Conservation (phyloP, 2,888 invertebrate genomes). For the Plagodis pulveraria region DNA sequence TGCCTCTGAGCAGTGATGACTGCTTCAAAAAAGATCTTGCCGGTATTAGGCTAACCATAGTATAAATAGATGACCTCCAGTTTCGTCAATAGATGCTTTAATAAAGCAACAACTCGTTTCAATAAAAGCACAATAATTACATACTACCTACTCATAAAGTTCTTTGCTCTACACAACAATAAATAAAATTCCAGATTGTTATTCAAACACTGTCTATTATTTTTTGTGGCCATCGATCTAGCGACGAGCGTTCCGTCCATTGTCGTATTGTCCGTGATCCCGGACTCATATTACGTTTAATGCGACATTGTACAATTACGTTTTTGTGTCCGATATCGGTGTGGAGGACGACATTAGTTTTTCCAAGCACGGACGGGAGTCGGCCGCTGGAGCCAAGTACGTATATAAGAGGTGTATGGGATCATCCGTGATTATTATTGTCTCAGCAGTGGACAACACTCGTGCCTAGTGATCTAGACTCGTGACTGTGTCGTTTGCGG, state of each 20-base stretch:
- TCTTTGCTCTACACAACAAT: conserved; percentile 5
- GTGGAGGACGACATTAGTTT: conserved; percentile 67
- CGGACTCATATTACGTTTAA: conserved; percentile 74
- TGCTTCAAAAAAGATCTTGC: too few relatives aligned
- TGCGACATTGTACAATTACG: conserved; percentile 72
- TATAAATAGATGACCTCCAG: too few relatives aligned
- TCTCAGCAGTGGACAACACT: conserved; percentile 55
- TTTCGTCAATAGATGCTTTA: too few relatives aligned
- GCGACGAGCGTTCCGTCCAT: conserved; percentile 45
- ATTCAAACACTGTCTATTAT: conserved; percentile 11
- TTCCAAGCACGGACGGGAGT: conserved; percentile 73
- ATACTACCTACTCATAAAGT: background rate
- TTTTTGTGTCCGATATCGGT: conserved; percentile 33
- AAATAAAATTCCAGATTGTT: conserved; percentile 17
- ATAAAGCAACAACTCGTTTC: too few relatives aligned
- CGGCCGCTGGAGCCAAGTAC: conserved; percentile 44
- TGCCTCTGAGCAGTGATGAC: too few relatives aligned
- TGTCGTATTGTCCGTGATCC: conserved; percentile 57
- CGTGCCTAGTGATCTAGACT: conserved; percentile 69
- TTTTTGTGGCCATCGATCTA: conserved; percentile 57
- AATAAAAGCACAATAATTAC: too few relatives aligned
- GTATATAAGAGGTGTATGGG: conserved; percentile 60
- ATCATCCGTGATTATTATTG: conserved; percentile 37
- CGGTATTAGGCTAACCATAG: too few relatives aligned
- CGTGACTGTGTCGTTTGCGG: conserved; percentile 49